Conservation (phyloP, 2,888 invertebrate genomes). For the Stomorhina lunata region DNA sequence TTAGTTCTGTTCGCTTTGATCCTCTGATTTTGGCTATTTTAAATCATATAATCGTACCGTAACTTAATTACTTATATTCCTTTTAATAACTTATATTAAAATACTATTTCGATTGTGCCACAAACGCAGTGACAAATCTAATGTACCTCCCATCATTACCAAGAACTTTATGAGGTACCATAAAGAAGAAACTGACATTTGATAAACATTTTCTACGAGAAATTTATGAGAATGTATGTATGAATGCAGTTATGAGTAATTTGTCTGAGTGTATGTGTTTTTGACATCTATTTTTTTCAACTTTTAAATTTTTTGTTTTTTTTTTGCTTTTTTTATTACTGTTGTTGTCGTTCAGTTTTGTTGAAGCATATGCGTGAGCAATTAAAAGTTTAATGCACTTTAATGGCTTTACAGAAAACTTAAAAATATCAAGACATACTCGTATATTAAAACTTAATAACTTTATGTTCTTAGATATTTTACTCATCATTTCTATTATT, state of each 20-base stretch:
- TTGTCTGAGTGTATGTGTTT: conserved; percentile 13
- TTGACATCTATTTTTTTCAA: conserved; percentile 46
- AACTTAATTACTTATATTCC: too few relatives aligned
- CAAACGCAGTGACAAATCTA: too few relatives aligned
- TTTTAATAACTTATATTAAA: too few relatives aligned
- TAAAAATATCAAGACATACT: conserved; percentile 66
- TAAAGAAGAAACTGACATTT: conserved; percentile 26
- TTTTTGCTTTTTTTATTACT: background rate
- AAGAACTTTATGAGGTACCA: conserved; percentile 29
- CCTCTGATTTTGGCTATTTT: too few relatives aligned
- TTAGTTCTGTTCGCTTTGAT: too few relatives aligned
- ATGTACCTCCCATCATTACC: too few relatives aligned
- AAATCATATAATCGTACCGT: too few relatives aligned
- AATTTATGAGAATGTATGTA: background rate
- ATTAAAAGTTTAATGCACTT: conserved; percentile 79
- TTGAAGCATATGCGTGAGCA: conserved; percentile 70
- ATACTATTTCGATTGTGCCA: too few relatives aligned
- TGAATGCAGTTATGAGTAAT: background rate
- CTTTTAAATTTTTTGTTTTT: background rate
- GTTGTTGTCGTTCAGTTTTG: conserved; percentile 53
- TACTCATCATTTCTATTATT: background rate
- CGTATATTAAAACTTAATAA: conserved; percentile 51
- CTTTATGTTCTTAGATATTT: conserved; percentile 21
- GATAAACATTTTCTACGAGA: conserved; percentile 49
- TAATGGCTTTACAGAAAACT: conserved; percentile 75